Base-by-base conservation (phyloP, 2,113 vertebrate genomes). In the Campylorhamphus procurvoides region DNA sequence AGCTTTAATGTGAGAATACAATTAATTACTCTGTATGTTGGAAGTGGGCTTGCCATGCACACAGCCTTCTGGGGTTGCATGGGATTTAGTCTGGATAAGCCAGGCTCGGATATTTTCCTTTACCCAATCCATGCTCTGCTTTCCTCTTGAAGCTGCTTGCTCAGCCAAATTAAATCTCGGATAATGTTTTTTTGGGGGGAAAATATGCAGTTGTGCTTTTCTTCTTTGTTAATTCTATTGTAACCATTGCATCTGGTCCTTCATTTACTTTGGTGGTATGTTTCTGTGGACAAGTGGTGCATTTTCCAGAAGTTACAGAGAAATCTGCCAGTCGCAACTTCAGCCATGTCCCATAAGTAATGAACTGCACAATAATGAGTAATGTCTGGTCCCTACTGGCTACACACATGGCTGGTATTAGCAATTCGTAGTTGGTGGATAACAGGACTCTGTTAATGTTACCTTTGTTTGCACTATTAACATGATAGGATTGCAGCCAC, bases 1-100 rank as follows among this genome's bases (percentile, higher is more conserved):
- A 40, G 72, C 44, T 90, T 90, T 84, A 81, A 49, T 66, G 66
- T 60, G 88, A 64, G 62, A 89, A 72, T 92, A 12, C 68, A 90
- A 15, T 92, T 90, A 81, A 80, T 92, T 93, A 81, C 82, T 92
- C 49, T n/a, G 16, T 50, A 0, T 83, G 78, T 46, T 92, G 88
- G 92, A 93, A 89, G 40, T 35, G 31, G 49, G 31, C 35, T 93
- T 92, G 87, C 77, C 44, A 39, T 75, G 83, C 49, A 42, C 35
- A 39, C 71, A 79, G 49, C 67, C 63, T 93, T 89, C 91, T 3
- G 7, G 55, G 63, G 60, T 37, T 77, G 27, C 33, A 16, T 0
- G 0, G 68, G 50, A 52, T 29, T n/a, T 58, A 14, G 40, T 18
- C 31, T 92, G 62, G 33, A 37, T 87, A 16, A 37, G 33, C 74